Base-by-base conservation (phyloP, 1,140 invertebrate genomes). In the Oedothorax gibbosus region DNA sequence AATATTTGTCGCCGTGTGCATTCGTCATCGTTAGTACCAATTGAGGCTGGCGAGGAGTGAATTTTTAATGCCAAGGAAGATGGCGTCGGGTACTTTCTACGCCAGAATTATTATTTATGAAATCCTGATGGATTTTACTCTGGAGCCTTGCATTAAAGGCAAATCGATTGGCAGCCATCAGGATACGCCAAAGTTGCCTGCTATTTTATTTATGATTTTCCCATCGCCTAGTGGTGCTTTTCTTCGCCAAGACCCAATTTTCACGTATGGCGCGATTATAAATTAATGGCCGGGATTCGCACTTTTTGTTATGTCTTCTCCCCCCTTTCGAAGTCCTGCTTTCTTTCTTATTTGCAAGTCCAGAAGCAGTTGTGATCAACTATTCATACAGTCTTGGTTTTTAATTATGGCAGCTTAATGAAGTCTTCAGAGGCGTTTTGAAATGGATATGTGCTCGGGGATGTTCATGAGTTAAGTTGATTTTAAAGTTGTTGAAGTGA, bases 201-300 rank as follows among this genome's bases (percentile, higher is more conserved):
- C 57, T 82, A 82, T 73, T 82, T 76, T 84, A 84, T 84, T 84
- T 84, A 84, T 84, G 81, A 66, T 76, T 84, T 75, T 64, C 53
- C 78, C 78, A 71, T 82, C 80, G 72, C 56, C 62, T 75, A 5
- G 35, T 35, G 81, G 51, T 76, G 57, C 81, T 84, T 66, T 76
- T 82, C 69, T 82, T 82, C 79, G 35, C 57, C 49, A 57, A 21
- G 56, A 60, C 69, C 35, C 71, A 73, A 84, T 73, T 84, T 84
- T 84, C 69, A 64, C 62, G 81, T 84, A 75, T 84, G 72, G 81
- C 81, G 81, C 81, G 71, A 84, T 84, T 84, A 84, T 84, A 84
- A 84, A 84, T 84, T 84, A 84, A 84, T 84, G 81, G 69, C 81
- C 49, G 49, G 60, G 62, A 50, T 50, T 49, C 53, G 77, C 54